A percentile compares a stretch with the other conserved stretches of the same genome.
Evolutionary conservation across 2,797 vertebrate genomes (phyloP).

Genomic region (Pseudochirops corinnae): DNA sequence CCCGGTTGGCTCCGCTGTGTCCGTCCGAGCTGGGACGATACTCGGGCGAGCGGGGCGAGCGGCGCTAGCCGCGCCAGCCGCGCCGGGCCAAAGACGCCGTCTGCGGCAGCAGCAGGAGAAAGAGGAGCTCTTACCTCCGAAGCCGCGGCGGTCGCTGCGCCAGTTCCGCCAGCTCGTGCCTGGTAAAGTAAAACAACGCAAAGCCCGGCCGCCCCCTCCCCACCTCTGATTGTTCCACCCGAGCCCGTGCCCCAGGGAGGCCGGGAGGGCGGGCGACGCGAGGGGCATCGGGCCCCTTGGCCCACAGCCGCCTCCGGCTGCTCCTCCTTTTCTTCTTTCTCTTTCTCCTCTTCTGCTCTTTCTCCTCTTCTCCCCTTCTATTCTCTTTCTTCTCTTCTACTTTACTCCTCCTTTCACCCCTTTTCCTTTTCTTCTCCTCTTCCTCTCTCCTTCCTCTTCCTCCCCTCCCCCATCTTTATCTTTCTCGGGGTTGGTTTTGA

Average conservation of each 20-base stretch:
- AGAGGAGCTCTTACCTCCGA: not conserved
- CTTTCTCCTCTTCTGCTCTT: not conserved
- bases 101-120: not conserved
- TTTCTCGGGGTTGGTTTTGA: not conserved
- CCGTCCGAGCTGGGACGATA: not conserved
- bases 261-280: not conserved
- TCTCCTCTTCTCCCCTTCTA: no score
- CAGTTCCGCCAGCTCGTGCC: conserved; percentile 24
- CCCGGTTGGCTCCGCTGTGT: not conserved
- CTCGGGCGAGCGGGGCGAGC: not conserved
- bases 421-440: not conserved
- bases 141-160: conserved; percentile 25
- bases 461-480: not conserved
- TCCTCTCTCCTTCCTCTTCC: not conserved
- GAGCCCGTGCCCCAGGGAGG: not conserved
- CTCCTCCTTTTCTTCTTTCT: not conserved
- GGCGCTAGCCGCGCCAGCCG: fast-evolving
- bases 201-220: fast-evolving
- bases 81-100: not conserved
- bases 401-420: no score
- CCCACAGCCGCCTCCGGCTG: not conserved
- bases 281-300: conserved; percentile 53
- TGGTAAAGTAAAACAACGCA: conserved; percentile 3
- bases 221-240: not conserved
- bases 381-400: not conserved